Base-by-base conservation (phyloP, 2,113 vertebrate species). In the Caloenas nicobarica region DNA sequence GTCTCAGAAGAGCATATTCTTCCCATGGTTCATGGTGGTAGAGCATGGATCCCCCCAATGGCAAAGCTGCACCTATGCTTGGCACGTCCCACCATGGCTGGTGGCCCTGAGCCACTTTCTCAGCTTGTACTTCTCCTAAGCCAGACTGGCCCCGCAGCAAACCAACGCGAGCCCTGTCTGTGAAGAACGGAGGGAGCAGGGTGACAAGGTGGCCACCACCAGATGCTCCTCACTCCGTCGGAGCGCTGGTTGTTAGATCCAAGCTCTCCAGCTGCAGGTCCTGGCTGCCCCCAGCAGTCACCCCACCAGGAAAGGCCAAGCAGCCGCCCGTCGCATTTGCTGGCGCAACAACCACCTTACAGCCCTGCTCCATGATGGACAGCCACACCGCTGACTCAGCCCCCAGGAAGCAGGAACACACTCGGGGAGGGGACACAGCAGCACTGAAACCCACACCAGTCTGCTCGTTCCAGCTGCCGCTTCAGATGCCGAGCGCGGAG, bases 81-180 rank as follows among this genome's bases (percentile, higher is more conserved):
- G 17, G 34, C 28, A 60, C 1, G 0, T 33, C 19, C 56, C 57
- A 76, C 24, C 24, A 34, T 0, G 1, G 65, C 36, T 48, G 25
- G 29, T 42, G 44, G 36, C n/a, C 42, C 44, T 5, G 11, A 89
- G 53, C 48, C 50, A 34, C 69, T 8, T 62, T n/a, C 53, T 72
- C 33, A 40, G 46, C n/a, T 44, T 53, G 31, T 40, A 53, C 24
- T 10, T 71, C 16, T 13, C 14, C 11, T 0, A 1, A 25, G n/a
- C 22, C 58, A 54, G n/a, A 36, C 17, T 83, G 62, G 22, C 10
- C 44, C 24, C 13, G 19, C 12, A 8, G 42, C 58, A 87, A 86
- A 78, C 10, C 61, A 26, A 21, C 0, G 0, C 0, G 0, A 82
- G n/a, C 26, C 28, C 81, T 21, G n/a, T 66, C 58, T 79, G 0